phyloP scores from a whole-genome alignment of 2,888 invertebrate species.

The Axea sp. region DNA sequence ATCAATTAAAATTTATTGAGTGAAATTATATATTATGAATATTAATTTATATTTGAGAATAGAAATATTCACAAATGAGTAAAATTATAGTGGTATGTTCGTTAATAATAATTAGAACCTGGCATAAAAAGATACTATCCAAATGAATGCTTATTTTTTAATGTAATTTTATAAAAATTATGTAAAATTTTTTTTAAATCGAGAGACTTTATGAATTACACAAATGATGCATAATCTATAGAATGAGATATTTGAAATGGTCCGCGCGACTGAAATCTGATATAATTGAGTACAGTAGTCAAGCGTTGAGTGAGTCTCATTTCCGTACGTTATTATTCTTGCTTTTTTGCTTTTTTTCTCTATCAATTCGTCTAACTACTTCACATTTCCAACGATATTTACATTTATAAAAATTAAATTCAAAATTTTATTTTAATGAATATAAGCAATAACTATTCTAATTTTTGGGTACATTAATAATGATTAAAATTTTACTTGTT shows the following conservation, averaged over 20 bases:
- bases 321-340: constrained; percentile 58
- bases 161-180: constrained; percentile 18
- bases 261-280: constrained; percentile 49
- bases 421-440: constrained; percentile 6
- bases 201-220: constrained; percentile 32
- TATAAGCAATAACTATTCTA: constrained; percentile 12
- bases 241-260: constrained; percentile 38
- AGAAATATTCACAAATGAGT: constrained; percentile 20
- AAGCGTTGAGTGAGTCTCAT: constrained; percentile 46
- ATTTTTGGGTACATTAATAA: constrained; percentile 1
- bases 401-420: constrained; percentile 20
- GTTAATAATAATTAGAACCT: constrained; percentile 4
- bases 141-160: constrained; percentile 20
- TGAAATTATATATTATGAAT: background rate
- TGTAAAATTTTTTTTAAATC: constrained; percentile 16
- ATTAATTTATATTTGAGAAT: constrained; percentile 3
- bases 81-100: constrained; percentile 6
- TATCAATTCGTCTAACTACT: constrained; percentile 1
- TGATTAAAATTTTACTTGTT: no score
- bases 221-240: constrained; percentile 54
- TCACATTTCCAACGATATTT: constrained; percentile 15
- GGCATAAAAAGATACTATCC: constrained; percentile 3
- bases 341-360: constrained; percentile 27
- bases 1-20: no score
- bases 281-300: constrained; percentile 46